Conservation (phyloP, 2,888 invertebrate genomes). For the Rambutsinella grinnellia region DNA sequence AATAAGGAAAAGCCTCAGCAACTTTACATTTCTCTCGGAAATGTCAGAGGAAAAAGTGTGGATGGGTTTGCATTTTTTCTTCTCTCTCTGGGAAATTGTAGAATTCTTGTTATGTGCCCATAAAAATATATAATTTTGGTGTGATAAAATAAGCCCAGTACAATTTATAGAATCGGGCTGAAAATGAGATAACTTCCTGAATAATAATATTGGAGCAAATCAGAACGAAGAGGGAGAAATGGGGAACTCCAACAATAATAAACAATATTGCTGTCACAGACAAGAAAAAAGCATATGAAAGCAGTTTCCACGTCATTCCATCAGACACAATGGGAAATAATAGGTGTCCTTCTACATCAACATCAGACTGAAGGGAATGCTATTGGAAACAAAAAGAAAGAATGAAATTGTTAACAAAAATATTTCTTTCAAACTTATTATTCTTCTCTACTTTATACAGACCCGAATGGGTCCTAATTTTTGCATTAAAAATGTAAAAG, state of each 20-base stretch:
- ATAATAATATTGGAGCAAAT: conserved; percentile 34
- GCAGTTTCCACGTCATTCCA: conserved; percentile 49
- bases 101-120: too few relatives aligned
- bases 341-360: too few relatives aligned
- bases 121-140: neutral
- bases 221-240: neutral
- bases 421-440: too few relatives aligned
- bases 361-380: too few relatives aligned
- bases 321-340: conserved; percentile 31
- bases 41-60: conserved; percentile 38
- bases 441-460: too few relatives aligned
- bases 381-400: too few relatives aligned
- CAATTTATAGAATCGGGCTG: conserved; percentile 1
- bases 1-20: too few relatives aligned
- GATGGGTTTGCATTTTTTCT: neutral
- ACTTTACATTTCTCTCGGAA: conserved; percentile 39
- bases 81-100: neutral
- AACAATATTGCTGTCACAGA: conserved; percentile 40
- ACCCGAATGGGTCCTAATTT: too few relatives aligned
- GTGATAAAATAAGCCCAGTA: neutral
- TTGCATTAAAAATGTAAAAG: too few relatives aligned
- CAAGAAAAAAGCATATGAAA: conserved; percentile 27
- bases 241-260: conserved; percentile 23
- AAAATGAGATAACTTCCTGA: conserved; percentile 53
- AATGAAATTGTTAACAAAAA: conserved; percentile 38